Evolutionary conservation across 1,140 invertebrate genomes (phyloP), one percentile per base, ranked within the genome.

Genomic region (Lanistes nyassanus): DNA sequence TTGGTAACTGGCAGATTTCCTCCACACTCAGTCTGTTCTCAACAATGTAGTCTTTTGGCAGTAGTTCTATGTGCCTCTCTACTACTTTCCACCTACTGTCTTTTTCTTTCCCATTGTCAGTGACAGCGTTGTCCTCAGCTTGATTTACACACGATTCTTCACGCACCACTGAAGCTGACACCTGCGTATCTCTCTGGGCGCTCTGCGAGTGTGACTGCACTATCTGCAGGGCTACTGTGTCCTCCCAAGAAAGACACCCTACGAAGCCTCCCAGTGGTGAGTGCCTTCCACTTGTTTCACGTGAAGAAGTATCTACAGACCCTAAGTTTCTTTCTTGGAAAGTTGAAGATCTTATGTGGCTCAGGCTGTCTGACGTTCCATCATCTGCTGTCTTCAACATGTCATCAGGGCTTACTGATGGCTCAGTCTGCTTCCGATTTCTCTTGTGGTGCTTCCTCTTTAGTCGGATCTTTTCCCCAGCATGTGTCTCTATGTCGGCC

Each of bases 1-100:
- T 88, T 11, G 91, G 89, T 58, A 91, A 77, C 37, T 82, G 80
- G 83, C 83, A 88, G 60, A 92, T 90, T 82, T 92, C 88, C 4
- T 90, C 88, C 42, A 87, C 36, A 51, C 79, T 86, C 13, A 91
- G 80, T 80, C 86, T 80, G 36, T 84, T 82, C 65, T 79, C 78
- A 39, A 71, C 74, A 21, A 88, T 84, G 47, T 81, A 79, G 6
- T 79, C 68, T 51, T 82, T 80, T 36, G 81, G 80, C 37, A 87
- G 69, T 26, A 67, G 58, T 70, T 81, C 80, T 13, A 85, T 69
- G n/a, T 56, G 39, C 3, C 47, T 47, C 29, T 39, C 60, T 23
- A 72, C 19, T 6, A 72, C 56, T 62, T 42, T 72, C 37, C 11
- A 42, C 19, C 29, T 60, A 31, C 6, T 1, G 11, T 3, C 55